Evolutionary conservation across 2,113 vertebrate species (phyloP).

Genomic region (Macrotis lagotis): DNA sequence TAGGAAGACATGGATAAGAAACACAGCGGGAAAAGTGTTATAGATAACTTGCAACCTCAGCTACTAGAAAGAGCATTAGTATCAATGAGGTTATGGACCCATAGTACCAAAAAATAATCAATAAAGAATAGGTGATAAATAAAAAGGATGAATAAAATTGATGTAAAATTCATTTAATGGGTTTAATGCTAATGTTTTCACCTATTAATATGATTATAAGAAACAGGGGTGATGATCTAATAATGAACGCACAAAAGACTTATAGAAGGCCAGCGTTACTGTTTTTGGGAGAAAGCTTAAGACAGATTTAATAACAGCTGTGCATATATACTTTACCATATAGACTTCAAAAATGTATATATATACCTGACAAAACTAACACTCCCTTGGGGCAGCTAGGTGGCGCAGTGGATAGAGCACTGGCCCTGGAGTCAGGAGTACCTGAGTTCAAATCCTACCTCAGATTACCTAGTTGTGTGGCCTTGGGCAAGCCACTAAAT

Average conservation of each 20-base stretch:
- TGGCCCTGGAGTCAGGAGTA: no score
- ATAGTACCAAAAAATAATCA: no score
- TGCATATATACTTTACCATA: not conserved
- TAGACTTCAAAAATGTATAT: not conserved
- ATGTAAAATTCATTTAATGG: not conserved
- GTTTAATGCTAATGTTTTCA: not conserved
- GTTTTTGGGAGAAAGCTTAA: not conserved
- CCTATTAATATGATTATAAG: constrained; percentile 1
- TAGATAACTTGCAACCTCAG: no score
- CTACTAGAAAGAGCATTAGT: no score
- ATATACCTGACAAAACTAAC: not conserved
- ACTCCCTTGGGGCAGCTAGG: no score
- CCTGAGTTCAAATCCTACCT: no score
- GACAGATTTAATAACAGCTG: not conserved
- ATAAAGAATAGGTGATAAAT: constrained; percentile 9
- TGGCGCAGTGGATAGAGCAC: no score
- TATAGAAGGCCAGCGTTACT: not conserved
- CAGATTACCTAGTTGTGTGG: no score
- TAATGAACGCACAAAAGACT: not conserved
- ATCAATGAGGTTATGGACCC: no score
- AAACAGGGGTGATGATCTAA: not conserved
- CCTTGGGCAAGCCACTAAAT: no score
- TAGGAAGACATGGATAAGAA: no score
- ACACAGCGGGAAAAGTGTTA: no score
- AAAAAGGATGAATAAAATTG: not conserved